phyloP scores from a whole-genome alignment of 2,113 vertebrate genomes.

The Hydrochoerus hydrochaeris region DNA sequence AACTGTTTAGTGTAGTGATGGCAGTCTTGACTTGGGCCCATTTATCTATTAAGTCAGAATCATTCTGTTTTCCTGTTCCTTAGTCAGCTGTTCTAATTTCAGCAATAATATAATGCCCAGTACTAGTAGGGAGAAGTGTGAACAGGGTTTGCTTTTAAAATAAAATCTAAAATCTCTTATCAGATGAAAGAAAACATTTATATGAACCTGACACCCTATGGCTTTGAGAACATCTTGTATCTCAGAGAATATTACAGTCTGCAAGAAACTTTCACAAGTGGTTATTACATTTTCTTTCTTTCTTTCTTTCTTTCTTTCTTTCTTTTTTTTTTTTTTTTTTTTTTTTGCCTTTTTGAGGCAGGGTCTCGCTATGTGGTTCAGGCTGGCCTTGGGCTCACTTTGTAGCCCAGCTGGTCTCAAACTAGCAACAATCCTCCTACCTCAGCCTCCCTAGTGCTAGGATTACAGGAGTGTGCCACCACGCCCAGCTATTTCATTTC shows the following conservation, averaged over 20 bases:
- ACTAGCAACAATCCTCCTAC: too few relatives aligned
- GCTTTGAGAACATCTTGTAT: background rate
- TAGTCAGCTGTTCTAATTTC: background rate
- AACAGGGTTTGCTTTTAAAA: background rate
- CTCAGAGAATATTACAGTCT: background rate
- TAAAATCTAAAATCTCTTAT: background rate
- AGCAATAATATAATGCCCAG: background rate
- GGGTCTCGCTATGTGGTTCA: too few relatives aligned
- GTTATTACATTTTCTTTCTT: too few relatives aligned
- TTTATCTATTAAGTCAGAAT: background rate
- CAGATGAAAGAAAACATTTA: background rate
- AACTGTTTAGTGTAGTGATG: background rate
- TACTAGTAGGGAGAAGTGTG: background rate
- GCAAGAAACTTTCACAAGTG: background rate
- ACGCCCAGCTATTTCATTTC: constrained; percentile 1
- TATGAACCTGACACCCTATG: background rate
- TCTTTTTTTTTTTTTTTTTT: too few relatives aligned
- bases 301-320: too few relatives aligned
- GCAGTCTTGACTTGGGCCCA: too few relatives aligned
- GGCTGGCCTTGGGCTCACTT: too few relatives aligned
- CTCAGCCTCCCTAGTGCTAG: too few relatives aligned
- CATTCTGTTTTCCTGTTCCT: background rate
- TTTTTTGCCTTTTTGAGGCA: too few relatives aligned
- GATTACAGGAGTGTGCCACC: too few relatives aligned
- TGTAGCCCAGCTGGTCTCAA: too few relatives aligned